Conservation (phyloP, 2,113 vertebrate genomes). For the sheep (Ovis aries) region ARS-UI_Ramb_v3.0 NC_056055.1:204804501-204805000, state of each 20-base stretch:
- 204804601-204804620: not conserved
- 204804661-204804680: constrained; percentile 48
- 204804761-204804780: constrained; percentile 8
- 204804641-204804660: not conserved
- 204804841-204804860: not conserved
- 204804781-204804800: constrained; percentile 12
- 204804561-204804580: not conserved
- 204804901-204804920: not conserved
- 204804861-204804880: not conserved
- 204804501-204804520: constrained; percentile 12
- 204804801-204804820: not conserved
- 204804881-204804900: not conserved
- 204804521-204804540: constrained; percentile 10
- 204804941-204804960: not conserved
- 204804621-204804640: not conserved
- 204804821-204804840: not conserved
- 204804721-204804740: not conserved
- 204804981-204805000: not conserved
- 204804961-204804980: not conserved
- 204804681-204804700: constrained; percentile 27
- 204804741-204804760: constrained; percentile 20
- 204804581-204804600: not conserved
- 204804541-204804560: not conserved
- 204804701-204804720: not conserved
- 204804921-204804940: not conserved